Evolutionary conservation across 92 coral and sea anemone species (phyloP).

Genomic region (Pocillopora grandis): DNA sequence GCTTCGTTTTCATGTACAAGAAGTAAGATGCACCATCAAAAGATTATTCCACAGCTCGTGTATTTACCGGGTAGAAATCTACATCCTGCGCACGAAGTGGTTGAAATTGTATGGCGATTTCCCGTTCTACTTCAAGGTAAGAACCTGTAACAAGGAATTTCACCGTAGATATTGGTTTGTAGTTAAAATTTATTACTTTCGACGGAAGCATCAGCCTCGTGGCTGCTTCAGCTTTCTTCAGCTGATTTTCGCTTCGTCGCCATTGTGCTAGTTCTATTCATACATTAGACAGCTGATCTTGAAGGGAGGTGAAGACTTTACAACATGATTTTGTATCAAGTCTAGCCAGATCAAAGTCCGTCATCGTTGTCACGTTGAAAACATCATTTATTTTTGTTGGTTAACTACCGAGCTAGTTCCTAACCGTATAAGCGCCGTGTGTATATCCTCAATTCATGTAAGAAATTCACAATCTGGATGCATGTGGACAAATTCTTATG

Average conservation of each 20-base stretch:
- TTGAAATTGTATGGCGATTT: slow-evolving; percentile 18
- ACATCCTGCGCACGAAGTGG: not conserved
- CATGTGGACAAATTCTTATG: no score
- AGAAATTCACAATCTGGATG: no score
- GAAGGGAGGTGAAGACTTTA: not conserved
- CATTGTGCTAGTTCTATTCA: not conserved
- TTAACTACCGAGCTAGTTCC: not conserved
- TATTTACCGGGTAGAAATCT: not conserved
- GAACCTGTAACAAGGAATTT: not conserved
- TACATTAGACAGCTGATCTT: not conserved
- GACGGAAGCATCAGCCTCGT: no score
- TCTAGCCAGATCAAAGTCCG: not conserved
- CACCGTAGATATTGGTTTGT: not conserved
- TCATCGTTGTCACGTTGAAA: not conserved
- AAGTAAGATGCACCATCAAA: not conserved
- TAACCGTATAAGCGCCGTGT: not conserved
- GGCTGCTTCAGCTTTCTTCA: not conserved
- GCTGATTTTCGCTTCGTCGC: not conserved
- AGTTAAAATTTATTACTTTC: not conserved
- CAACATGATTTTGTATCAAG: not conserved
- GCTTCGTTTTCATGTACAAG: not conserved
- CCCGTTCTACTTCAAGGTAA: slow-evolving; percentile 27
- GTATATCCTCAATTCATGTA: not conserved
- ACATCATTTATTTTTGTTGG: not conserved
- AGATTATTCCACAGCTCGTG: not conserved